Conservation (phyloP, 2,113 vertebrate genomes). For the Gymnobelideus leadbeateri region DNA sequence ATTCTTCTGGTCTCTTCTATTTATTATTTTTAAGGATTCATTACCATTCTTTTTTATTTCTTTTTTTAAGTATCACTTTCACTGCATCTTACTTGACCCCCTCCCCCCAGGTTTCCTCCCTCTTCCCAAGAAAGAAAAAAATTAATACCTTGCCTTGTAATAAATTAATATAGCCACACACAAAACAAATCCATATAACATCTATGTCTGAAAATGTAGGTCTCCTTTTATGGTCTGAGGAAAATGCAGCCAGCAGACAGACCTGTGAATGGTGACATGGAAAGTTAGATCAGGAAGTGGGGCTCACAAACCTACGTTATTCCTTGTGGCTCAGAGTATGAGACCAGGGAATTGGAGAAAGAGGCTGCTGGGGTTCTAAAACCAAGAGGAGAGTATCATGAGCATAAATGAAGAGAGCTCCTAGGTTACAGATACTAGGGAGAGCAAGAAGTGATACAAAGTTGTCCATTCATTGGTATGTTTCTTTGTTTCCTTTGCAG, state of each 20-base stretch:
- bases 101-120: too few species aligned
- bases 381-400: not conserved
- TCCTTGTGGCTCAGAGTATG: not conserved
- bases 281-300: not conserved
- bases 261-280: not conserved
- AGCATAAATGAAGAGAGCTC: not conserved
- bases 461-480: not conserved
- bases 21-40: not conserved
- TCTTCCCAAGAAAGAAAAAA: not conserved
- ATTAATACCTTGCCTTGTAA: not conserved
- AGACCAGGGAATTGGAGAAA: not conserved
- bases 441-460: not conserved
- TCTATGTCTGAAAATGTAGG: not conserved
- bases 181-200: not conserved
- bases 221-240: not conserved
- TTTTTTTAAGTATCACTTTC: not conserved
- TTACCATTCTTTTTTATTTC: not conserved
- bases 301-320: not conserved
- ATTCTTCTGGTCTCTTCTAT: not conserved
- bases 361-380: not conserved
- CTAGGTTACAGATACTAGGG: not conserved
- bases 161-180: not conserved
- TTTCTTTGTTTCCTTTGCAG: not conserved
- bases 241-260: not conserved
- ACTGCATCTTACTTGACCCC: not conserved